Conservation (phyloP, 2,888 invertebrate species). For the Heliconius ismenius region DNA sequence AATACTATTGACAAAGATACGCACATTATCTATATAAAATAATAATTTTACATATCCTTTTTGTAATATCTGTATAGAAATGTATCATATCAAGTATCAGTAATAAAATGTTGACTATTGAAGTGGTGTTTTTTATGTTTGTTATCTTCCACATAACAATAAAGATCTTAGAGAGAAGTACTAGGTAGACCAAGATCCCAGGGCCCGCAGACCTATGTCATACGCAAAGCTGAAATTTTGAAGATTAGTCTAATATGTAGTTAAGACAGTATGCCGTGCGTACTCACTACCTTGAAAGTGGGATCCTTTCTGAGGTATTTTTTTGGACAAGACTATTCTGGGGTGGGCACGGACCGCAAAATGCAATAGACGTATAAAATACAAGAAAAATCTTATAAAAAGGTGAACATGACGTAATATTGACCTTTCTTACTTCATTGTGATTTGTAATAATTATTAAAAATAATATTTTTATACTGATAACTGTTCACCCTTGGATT, state of each 20-base stretch:
- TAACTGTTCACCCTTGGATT: neutral
- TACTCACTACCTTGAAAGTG: too few relatives aligned
- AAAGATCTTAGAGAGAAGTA: too few relatives aligned
- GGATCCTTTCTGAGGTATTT: too few relatives aligned
- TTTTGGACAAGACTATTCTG: too few relatives aligned
- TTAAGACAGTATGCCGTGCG: too few relatives aligned
- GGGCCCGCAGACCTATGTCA: too few relatives aligned
- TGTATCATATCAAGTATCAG: slow-evolving; percentile 30
- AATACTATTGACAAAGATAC: neutral
- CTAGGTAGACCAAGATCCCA: too few relatives aligned
- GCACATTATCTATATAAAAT: slow-evolving; percentile 1
- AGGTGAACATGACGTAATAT: slow-evolving; percentile 3
- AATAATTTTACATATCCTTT: slow-evolving; percentile 30
- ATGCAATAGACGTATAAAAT: too few relatives aligned
- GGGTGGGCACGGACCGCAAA: too few relatives aligned
- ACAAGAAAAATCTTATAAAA: neutral
- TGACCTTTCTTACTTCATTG: slow-evolving; percentile 2
- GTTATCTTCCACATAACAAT: too few relatives aligned
- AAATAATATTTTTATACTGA: slow-evolving; percentile 3
- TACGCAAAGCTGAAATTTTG: too few relatives aligned
- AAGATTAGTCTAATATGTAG: too few relatives aligned
- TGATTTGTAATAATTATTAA: neutral
- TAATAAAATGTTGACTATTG: slow-evolving; percentile 40
- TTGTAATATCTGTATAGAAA: slow-evolving; percentile 9
- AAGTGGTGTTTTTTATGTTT: slow-evolving; percentile 19